phyloP scores from a whole-genome alignment of 2,113 vertebrate species.

The Ptyas mucosa region DNA sequence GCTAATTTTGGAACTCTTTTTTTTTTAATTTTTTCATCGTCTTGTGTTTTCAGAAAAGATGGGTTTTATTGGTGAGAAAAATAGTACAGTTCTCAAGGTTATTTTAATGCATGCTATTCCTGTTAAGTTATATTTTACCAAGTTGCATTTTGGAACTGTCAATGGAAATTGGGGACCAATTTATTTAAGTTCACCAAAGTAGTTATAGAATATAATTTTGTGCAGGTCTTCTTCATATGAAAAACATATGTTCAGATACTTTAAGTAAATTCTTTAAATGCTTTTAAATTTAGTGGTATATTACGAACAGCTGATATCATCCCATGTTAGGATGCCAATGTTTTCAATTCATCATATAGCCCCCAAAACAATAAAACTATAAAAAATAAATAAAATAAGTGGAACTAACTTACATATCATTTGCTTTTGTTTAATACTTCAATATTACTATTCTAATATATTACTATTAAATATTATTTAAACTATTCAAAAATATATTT shows the following conservation, averaged over 20 bases:
- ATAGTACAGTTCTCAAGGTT: conserved; percentile 16
- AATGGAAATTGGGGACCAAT: conserved; percentile 57
- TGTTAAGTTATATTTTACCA: conserved; percentile 50
- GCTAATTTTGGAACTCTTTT: conserved; percentile 35
- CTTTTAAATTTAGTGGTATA: background rate
- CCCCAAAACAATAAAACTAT: background rate
- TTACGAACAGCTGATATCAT: background rate
- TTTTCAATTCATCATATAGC: background rate
- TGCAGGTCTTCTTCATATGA: background rate
- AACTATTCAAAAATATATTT: background rate
- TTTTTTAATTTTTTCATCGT: conserved; percentile 1
- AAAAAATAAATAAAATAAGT: background rate
- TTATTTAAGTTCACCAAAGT: conserved; percentile 35
- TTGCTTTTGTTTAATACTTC: background rate
- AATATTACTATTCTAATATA: background rate
- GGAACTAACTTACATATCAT: background rate
- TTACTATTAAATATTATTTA: background rate
- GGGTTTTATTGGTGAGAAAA: conserved; percentile 9
- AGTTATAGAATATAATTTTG: conserved; percentile 38
- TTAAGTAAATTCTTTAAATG: background rate
- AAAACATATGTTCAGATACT: background rate
- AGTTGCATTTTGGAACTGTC: conserved; percentile 58
- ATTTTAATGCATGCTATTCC: conserved; percentile 44
- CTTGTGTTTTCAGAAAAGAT: conserved; percentile 34
- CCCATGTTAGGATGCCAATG: background rate